These are phyloP conservation scores for Tipula lateralis DNA, from an alignment of 2,888 invertebrate species.

Conservation along the genomic window DNA sequence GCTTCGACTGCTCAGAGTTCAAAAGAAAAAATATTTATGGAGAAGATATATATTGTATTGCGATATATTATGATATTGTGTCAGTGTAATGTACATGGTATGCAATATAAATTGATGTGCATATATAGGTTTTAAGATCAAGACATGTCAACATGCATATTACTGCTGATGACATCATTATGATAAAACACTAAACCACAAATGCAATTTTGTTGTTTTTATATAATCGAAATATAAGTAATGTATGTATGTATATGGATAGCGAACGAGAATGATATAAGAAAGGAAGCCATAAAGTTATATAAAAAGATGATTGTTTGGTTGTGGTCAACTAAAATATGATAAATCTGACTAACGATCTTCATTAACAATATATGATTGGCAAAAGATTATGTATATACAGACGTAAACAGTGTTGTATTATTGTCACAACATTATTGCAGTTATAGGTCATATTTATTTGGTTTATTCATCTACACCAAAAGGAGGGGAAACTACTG, in stretches of 20 bases:
- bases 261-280: background rate
- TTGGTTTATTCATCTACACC: no score
- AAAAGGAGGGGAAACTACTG: no score
- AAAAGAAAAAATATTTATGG: background rate
- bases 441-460: background rate
- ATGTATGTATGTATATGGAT: background rate
- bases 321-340: background rate
- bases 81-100: background rate
- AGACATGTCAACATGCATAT: background rate
- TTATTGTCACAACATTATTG: no score
- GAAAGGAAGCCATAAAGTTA: background rate
- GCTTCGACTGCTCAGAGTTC: background rate
- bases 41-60: background rate
- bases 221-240: background rate
- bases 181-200: background rate
- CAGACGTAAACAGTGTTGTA: background rate
- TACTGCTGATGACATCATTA: background rate
- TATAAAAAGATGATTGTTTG: background rate
- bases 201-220: background rate
- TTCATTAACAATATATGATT: background rate
- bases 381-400: background rate
- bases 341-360: background rate
- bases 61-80: no score
- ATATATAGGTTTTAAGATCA: background rate
- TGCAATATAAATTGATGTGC: background rate